Conservation (phyloP, 2,113 vertebrate genomes). For the Ornithorhynchus anatinus region DNA sequence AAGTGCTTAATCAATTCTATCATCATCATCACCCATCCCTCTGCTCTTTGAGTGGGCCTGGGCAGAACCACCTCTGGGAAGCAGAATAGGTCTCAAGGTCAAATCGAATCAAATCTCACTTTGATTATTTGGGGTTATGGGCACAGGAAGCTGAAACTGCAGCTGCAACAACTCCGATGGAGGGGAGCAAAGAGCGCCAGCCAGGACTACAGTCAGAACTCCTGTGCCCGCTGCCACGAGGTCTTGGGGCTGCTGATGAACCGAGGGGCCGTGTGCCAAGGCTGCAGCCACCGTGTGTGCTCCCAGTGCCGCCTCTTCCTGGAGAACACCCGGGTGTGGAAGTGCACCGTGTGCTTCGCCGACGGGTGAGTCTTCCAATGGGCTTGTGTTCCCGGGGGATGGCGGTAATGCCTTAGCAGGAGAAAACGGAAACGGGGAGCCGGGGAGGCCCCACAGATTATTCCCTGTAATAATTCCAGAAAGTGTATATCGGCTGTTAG, state of each 20-base stretch:
- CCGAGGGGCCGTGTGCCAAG: constrained; percentile 81
- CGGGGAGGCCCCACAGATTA: too few relatives aligned
- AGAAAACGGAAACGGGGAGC: too few relatives aligned
- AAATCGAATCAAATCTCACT: accelerated
- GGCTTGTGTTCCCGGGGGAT: too few relatives aligned
- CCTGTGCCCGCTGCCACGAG: constrained; percentile 85
- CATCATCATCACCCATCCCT: too few relatives aligned
- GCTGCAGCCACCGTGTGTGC: constrained; percentile 92
- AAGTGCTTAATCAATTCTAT: too few relatives aligned
- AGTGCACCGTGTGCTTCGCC: constrained; percentile 86
- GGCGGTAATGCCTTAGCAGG: too few relatives aligned
- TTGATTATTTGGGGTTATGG: background rate
- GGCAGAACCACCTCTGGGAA: background rate
- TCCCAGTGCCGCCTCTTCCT: constrained; percentile 74
- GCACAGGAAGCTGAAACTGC: constrained; percentile 81
- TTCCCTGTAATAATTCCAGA: too few relatives aligned
- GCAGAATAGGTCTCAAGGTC: background rate
- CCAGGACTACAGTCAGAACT: constrained; percentile 67
- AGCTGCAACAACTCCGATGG: constrained; percentile 82
- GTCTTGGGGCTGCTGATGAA: constrained; percentile 79
- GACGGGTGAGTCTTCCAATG: constrained; percentile 72
- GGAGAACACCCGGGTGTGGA: constrained; percentile 69
- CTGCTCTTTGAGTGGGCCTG: too few relatives aligned
- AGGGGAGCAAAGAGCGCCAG: constrained; percentile 62
- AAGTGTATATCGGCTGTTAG: too few relatives aligned